Base-by-base conservation (phyloP, 1,140 invertebrate genomes). In the Neotoxoptera formosana region DNA sequence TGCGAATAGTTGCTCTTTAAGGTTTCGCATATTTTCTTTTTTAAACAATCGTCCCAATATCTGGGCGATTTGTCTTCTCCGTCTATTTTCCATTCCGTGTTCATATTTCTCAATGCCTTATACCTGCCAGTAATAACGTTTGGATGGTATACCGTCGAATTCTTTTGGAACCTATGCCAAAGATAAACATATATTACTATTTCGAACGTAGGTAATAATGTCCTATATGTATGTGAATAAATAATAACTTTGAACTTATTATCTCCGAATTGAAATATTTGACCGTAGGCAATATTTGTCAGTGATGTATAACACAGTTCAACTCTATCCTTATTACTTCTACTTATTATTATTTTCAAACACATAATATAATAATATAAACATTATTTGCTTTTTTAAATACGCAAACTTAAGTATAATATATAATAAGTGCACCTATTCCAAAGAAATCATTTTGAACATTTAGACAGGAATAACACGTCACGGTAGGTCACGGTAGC, bases 1-100 rank as follows among this genome's bases (percentile, higher is more conserved):
- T 25, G 36, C 25, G 81, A 53, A 48, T 88, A 76, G 25, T 60
- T 60, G 25, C 8, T 51, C 34, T 90, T 93, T 34, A 88, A 41
- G 23, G 76, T 88, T 83, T 56, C 76, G 51, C 91, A 93, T 88
- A 89, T 76, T 90, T 93, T 92, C 11, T 86, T 87, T 89, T 89
- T 93, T 8, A 81, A 89, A 83, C 51, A 89, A 34, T 92, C 67
- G 48, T 93, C 34, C 53, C 83, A 93, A 30, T 93, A 47, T 48
- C 34, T 36, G 11, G 45, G 41, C 8, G 17, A 90, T 21, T 83
- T 34, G 47, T 56, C 47, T 45, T 45, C 93, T 91, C 84, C 51
- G 23, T 86, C 23, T 25, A 21, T 53, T 84, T 86, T 84, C 30
- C 48, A 86, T 51, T 34, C 48, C 6, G 81, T 14, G 11, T 30